phyloP scores from a whole-genome alignment of 2,888 invertebrate species.

The Temnothorax ravouxi region DNA sequence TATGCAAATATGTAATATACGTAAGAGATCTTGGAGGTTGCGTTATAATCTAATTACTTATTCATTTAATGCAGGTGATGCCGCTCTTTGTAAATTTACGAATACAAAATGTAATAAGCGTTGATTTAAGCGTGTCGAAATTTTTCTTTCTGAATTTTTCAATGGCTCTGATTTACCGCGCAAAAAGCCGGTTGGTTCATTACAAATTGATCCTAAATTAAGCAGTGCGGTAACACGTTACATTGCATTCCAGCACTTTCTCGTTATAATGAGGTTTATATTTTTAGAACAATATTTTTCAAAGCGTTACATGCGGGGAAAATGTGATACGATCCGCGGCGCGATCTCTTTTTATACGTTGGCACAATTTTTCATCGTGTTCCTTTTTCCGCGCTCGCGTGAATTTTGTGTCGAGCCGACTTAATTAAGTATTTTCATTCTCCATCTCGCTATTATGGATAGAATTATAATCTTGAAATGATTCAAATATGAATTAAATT shows the following conservation, averaged over 20 bases:
- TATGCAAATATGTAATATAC: neutral
- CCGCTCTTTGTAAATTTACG: conserved; percentile 16
- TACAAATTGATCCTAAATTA: conserved; percentile 49
- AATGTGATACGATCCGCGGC: conserved; percentile 6
- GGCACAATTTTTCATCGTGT: neutral
- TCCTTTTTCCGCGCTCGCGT: neutral
- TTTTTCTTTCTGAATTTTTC: conserved; percentile 42
- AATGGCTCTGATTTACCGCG: conserved; percentile 3
- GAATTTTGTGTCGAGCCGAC: neutral
- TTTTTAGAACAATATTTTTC: conserved; percentile 42
- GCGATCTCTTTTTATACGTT: neutral
- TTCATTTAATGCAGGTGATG: conserved; percentile 11
- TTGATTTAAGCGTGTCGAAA: conserved; percentile 26
- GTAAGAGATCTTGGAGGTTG: neutral
- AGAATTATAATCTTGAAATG: neutral
- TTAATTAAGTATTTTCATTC: neutral
- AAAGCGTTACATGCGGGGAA: neutral
- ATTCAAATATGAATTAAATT: neutral
- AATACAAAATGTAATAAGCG: neutral
- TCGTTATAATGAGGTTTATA: conserved; percentile 37
- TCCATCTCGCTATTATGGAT: neutral
- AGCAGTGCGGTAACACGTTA: neutral
- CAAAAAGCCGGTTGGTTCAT: conserved; percentile 36
- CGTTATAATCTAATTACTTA: conserved; percentile 10
- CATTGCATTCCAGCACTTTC: neutral